These are phyloP conservation scores for Petrocephalus microphthalmus DNA, from an alignment of 2,113 vertebrate species.

Conservation along the genomic window DNA sequence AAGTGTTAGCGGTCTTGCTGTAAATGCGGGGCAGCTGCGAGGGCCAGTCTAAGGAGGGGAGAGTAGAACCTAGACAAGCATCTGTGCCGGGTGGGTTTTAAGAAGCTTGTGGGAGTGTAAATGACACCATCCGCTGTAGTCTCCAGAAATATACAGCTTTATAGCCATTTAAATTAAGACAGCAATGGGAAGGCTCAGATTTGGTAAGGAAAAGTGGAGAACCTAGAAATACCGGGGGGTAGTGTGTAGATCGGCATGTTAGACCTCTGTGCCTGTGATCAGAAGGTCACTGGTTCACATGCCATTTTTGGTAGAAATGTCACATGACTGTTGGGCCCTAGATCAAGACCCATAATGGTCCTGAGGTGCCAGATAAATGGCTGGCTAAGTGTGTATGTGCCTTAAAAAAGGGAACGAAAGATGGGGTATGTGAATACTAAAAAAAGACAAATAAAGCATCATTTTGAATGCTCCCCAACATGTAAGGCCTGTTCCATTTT, in stretches of 20 bases:
- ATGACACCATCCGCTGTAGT: not conserved
- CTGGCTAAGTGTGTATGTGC: not conserved
- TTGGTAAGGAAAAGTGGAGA: not conserved
- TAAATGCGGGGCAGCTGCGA: not conserved
- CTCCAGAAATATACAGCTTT: not conserved
- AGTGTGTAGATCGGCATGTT: not conserved
- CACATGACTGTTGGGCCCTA: not conserved
- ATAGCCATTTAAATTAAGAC: not conserved
- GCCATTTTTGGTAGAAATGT: not conserved
- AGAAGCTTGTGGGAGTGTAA: not conserved
- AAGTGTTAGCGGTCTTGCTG: not conserved
- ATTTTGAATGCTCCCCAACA: not conserved
- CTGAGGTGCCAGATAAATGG: not conserved
- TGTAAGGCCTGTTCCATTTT: not conserved
- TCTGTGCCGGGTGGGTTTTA: not conserved
- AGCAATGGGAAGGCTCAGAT: not conserved
- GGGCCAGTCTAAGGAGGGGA: not conserved
- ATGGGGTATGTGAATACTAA: too few relatives aligned
- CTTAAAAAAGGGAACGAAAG: not conserved
- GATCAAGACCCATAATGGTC: not conserved
- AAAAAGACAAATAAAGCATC: not conserved
- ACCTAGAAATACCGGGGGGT: not conserved
- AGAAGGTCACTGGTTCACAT: not conserved
- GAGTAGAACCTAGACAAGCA: not conserved
- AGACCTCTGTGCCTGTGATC: not conserved